Percentiles rank a stretch among this genome's conserved stretches.
These are phyloP conservation scores for Ormyrus thymus DNA, from an alignment of 2,888 invertebrate genomes.

Conservation along the genomic window DNA sequence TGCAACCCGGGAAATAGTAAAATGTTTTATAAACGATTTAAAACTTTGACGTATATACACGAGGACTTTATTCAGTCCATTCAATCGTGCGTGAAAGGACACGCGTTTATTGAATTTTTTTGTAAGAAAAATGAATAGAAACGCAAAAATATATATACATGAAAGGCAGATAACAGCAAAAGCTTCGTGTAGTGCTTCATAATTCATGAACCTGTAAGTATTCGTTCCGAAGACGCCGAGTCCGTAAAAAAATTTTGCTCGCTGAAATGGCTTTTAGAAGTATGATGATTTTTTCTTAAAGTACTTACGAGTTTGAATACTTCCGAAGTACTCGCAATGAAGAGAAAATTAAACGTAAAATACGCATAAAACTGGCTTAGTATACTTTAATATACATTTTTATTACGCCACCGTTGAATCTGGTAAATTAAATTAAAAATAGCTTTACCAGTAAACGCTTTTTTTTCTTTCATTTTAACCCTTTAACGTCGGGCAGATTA, in stretches of 20 bases:
- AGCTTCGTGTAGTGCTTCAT: slow-evolving; percentile 3
- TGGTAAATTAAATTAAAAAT: too few relatives aligned
- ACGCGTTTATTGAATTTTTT: slow-evolving; percentile 33
- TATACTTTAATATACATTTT: too few relatives aligned
- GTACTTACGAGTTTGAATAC: neutral
- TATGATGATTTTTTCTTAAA: slow-evolving; percentile 7
- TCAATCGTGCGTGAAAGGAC: slow-evolving; percentile 28
- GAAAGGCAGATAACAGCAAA: slow-evolving; percentile 3
- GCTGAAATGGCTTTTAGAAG: neutral
- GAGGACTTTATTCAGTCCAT: slow-evolving; percentile 7
- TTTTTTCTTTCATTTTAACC: too few relatives aligned
- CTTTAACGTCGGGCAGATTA: too few relatives aligned
- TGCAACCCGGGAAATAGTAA: too few relatives aligned
- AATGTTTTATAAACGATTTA: slow-evolving; percentile 23
- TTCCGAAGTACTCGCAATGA: neutral
- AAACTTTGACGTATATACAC: slow-evolving; percentile 12
- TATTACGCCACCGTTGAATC: too few relatives aligned
- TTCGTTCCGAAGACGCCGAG: neutral
- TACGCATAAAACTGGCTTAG: too few relatives aligned
- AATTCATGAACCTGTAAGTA: slow-evolving; percentile 21
- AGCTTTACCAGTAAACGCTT: too few relatives aligned
- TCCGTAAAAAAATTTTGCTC: neutral
- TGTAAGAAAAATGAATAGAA: slow-evolving; percentile 24
- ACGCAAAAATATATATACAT: slow-evolving; percentile 2
- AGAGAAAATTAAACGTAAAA: neutral